Percentiles rank a stretch among this genome's conserved stretches.
Evolutionary conservation across 2,888 invertebrate species (phyloP).

Genomic region (Folsomia manolachei): DNA sequence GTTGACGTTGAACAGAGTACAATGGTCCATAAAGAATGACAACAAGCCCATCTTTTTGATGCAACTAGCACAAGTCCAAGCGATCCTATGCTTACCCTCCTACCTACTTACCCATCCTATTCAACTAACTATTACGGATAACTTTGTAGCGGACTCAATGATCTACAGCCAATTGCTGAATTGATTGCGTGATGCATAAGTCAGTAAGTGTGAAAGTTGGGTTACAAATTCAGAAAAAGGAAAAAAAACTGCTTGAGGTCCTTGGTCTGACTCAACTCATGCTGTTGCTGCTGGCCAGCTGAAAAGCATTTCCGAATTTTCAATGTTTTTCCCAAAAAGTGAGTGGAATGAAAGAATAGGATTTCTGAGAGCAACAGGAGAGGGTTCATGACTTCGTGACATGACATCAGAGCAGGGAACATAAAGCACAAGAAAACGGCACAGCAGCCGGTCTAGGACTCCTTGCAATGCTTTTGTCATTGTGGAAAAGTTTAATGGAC

Average conservation of each 20-base stretch:
- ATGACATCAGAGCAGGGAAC: conserved; percentile 23
- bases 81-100: too few species aligned
- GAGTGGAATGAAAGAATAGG: too few species aligned
- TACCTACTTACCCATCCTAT: not conserved
- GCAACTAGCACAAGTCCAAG: not conserved
- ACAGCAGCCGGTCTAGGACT: conserved; percentile 32
- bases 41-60: conserved; percentile 9
- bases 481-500: conserved; percentile 44
- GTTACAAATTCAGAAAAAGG: not conserved
- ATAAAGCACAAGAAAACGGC: conserved; percentile 29
- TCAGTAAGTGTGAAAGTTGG: not conserved
- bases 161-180: conserved; percentile 1
- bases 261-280: not conserved
- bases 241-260: conserved; percentile 25
- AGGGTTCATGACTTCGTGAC: conserved; percentile 33
- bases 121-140: too few species aligned
- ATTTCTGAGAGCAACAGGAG: conserved; percentile 5
- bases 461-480: conserved; percentile 32
- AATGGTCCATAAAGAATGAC: conserved; percentile 14
- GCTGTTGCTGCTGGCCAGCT: conserved; percentile 20
- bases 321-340: conserved; percentile 14
- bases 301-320: conserved; percentile 17
- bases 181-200: not conserved
- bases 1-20: not conserved
- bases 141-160: conserved; percentile 7